Conservation (phyloP, 2,113 vertebrate species). For the Formicarius rufipectus region DNA sequence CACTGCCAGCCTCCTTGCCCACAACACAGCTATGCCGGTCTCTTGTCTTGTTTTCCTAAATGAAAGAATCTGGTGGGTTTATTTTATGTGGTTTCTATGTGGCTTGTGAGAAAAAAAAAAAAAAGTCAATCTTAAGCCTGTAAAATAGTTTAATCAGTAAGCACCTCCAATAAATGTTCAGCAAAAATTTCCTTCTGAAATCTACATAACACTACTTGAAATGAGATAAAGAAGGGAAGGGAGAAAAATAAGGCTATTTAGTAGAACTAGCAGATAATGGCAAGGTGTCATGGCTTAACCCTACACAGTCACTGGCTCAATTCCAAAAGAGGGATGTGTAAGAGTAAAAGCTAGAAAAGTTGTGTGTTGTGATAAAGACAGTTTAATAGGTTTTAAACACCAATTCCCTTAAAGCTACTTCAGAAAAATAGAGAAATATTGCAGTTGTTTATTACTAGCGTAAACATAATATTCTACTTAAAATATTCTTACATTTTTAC, state of each 20-base stretch:
- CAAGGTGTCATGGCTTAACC: not conserved
- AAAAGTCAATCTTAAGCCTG: not conserved
- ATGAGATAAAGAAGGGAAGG: not conserved
- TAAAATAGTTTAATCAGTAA: not conserved
- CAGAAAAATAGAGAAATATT: not conserved
- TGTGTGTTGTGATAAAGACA: too few relatives aligned
- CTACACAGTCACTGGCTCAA: too few relatives aligned
- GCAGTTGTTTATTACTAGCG: not conserved
- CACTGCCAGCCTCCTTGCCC: fast-evolving
- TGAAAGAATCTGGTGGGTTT: too few relatives aligned
- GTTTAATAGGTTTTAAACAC: not conserved
- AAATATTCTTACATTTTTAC: not conserved
- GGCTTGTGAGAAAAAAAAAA: not conserved
- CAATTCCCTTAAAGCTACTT: not conserved
- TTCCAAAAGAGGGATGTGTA: too few relatives aligned
- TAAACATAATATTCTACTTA: not conserved
- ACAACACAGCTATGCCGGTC: too few relatives aligned
- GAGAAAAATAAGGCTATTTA: not conserved
- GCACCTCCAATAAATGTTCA: not conserved
- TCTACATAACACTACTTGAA: not conserved
- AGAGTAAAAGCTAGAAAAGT: too few relatives aligned
- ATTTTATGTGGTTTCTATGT: not conserved
- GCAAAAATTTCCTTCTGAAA: not conserved
- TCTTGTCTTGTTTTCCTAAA: too few relatives aligned
- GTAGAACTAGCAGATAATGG: not conserved